Base-by-base conservation (phyloP, 1,140 invertebrate species). In the Grapholita molesta region DNA sequence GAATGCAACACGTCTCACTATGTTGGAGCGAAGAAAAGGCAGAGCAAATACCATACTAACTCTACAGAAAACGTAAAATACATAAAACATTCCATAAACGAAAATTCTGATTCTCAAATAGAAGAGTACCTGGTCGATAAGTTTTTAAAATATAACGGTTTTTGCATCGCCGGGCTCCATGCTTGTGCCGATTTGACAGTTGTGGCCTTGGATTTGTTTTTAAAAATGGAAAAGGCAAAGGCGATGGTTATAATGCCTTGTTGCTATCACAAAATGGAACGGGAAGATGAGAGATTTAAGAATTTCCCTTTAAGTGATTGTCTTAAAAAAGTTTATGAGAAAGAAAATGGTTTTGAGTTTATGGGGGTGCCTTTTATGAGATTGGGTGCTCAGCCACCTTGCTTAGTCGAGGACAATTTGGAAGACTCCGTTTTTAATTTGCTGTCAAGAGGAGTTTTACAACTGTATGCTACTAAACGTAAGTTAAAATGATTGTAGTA, bases 101-200 rank as follows among this genome's bases (percentile, higher is more conserved):
- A 83, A 21, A 61, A 93, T 67, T 95, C 94, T 0, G 68, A 76
- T n/a, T 71, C 74, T 21, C 82, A 80, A 68, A 93, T 95, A 68
- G 71, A 91, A 73, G 64, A 79, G 12, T 82, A 90, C 70, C 74
- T 93, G 11, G 38, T 84, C 4, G 86, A 92, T 79, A 86, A 83
- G 78, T 93, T 89, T 69, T 57, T 71, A 65, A 72, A 83, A 9
- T 57, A 32, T 32, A 25, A 67, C 3, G 28, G 64, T 21, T 81
- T 89, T 76, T 90, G 89, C 66, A 82, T 90, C 70, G 73, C 80
- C 0, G 89, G 89, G 1, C 91, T 98, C 24, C 97, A 98, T 88
- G 95, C 96, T 7, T 98, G 97, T 87, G 97, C 96, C 0, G 96
- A 97, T 89, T 93, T 98, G 25, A 95, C 95, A 66, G 92, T 96